Conservation (phyloP, 2,888 invertebrate genomes). For the Netelia inedita region DNA sequence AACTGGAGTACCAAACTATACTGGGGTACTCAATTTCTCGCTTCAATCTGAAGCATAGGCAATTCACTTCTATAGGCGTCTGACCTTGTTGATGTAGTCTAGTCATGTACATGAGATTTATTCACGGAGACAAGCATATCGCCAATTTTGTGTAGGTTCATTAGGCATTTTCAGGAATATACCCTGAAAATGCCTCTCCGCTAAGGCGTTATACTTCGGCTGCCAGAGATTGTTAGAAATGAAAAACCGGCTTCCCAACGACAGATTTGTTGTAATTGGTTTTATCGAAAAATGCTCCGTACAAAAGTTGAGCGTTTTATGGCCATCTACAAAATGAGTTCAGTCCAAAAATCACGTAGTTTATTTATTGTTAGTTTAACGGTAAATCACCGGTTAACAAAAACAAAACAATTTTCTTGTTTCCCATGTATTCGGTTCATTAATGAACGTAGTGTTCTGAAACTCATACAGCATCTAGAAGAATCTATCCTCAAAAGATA, state of each 20-base stretch:
- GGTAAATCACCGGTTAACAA: not conserved
- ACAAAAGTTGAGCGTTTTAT: not conserved
- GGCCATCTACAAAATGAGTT: not conserved
- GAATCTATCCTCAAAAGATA: conserved; percentile 8
- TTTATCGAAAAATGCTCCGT: not conserved
- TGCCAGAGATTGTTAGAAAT: not conserved
- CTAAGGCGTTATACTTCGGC: not conserved
- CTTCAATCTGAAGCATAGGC: too few species aligned
- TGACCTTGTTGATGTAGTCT: too few species aligned
- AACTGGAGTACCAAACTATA: too few species aligned
- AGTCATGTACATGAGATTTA: not conserved
- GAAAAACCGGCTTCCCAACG: not conserved
- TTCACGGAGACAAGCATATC: not conserved
- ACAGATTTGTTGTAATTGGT: not conserved
- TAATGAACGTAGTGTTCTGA: not conserved
- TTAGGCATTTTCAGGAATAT: not conserved
- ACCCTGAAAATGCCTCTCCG: not conserved
- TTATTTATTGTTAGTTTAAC: not conserved
- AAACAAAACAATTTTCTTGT: not conserved
- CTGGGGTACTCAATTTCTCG: too few species aligned
- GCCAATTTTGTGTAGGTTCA: not conserved
- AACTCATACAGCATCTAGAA: too few species aligned
- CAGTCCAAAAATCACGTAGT: not conserved
- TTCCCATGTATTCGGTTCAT: not conserved
- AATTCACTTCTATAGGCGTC: too few species aligned